Conservation (phyloP, 2,888 invertebrate species). For the Notocelia uddmanniana region DNA sequence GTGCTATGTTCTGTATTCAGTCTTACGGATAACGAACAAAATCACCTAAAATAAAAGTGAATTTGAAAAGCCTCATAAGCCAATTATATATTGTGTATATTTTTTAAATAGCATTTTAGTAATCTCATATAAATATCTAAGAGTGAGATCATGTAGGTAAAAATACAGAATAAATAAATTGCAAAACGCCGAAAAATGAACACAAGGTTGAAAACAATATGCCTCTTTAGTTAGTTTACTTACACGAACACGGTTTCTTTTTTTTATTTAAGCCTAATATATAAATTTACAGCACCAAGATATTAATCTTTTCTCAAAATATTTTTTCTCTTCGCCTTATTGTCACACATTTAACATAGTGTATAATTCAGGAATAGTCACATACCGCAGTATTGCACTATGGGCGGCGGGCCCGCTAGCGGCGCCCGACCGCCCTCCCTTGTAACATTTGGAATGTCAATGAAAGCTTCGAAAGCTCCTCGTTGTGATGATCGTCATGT, state of each 20-base stretch:
- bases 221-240: conserved; percentile 80
- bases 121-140: conserved; percentile 85
- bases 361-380: conserved; percentile 79
- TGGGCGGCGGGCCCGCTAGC: conserved; percentile 56
- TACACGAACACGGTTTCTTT: conserved; percentile 80
- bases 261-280: conserved; percentile 85
- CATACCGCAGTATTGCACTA: conserved; percentile 83
- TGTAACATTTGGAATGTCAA: conserved; percentile 70
- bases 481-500: conserved; percentile 58
- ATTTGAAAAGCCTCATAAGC: conserved; percentile 83
- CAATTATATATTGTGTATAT: conserved; percentile 82
- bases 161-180: conserved; percentile 82
- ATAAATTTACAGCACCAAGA: conserved; percentile 86
- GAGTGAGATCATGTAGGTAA: conserved; percentile 84
- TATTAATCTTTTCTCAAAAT: conserved; percentile 85
- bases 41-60: conserved; percentile 75
- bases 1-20: conserved; percentile 79
- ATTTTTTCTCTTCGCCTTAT: conserved; percentile 84
- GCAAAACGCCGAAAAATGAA: conserved; percentile 81
- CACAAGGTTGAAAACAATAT: conserved; percentile 82
- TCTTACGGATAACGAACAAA: conserved; percentile 77
- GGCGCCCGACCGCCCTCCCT: conserved; percentile 56
- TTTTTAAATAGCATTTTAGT: conserved; percentile 77
- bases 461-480: conserved; percentile 49
- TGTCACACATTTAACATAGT: conserved; percentile 84